These are phyloP conservation scores for Poecilia latipinna DNA, from an alignment of 2,113 vertebrate genomes.

Conservation along the genomic window DNA sequence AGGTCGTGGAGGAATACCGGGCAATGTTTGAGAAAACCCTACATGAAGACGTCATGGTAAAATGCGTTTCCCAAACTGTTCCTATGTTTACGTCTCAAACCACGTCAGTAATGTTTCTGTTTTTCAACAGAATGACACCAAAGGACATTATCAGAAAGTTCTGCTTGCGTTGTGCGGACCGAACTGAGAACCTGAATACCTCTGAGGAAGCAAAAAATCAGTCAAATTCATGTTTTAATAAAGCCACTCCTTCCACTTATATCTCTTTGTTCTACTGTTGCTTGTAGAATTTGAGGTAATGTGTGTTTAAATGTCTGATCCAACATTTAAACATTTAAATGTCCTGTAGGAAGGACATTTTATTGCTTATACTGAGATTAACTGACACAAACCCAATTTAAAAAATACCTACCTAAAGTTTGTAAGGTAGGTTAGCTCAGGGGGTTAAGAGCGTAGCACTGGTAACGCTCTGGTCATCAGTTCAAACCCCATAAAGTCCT, in stretches of 20 bases:
- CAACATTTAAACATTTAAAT: too few species aligned
- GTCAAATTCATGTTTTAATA: conserved; percentile 19
- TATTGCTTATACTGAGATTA: background rate
- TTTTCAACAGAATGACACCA: conserved; percentile 86
- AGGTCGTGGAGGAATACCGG: conserved; percentile 85
- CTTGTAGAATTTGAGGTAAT: background rate
- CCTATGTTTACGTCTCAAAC: background rate
- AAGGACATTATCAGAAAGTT: conserved; percentile 85
- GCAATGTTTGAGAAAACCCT: conserved; percentile 78
- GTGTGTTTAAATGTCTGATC: too few species aligned
- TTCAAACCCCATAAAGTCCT: too few species aligned
- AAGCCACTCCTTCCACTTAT: background rate
- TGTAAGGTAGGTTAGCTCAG: too few species aligned
- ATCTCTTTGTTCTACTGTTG: background rate
- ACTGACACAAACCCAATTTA: too few species aligned
- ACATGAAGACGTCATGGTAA: conserved; percentile 84
- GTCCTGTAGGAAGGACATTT: too few species aligned
- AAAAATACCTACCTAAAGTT: too few species aligned
- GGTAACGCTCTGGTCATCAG: too few species aligned
- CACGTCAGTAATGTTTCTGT: background rate
- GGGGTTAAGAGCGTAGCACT: too few species aligned
- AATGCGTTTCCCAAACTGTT: background rate
- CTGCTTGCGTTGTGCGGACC: conserved; percentile 86
- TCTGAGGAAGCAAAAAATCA: background rate
- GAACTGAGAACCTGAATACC: conserved; percentile 29